Base-by-base conservation (phyloP, 2,113 vertebrate species). In the Hydrochoerus hydrochaeris region DNA sequence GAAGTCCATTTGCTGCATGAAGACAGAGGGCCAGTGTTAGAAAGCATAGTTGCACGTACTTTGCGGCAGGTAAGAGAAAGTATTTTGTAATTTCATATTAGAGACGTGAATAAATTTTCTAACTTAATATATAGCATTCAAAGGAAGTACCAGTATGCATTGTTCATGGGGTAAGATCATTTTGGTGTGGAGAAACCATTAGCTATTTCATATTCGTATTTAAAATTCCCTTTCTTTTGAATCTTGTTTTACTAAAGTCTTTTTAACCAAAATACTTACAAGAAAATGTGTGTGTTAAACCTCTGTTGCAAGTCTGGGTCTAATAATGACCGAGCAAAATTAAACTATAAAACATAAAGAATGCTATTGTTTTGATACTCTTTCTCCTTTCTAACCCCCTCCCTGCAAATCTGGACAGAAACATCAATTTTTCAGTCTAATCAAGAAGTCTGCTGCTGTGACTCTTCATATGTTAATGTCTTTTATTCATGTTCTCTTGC, bases 1-100 rank as follows among this genome's bases (percentile, higher is more conserved):
- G 99, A 99, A 98, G 99, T 99, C 89, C 99, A 99, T 95, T 98
- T 99, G 7, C 98, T 99, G 9, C 99, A 99, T 98, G 99, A 99
- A 98, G 99, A 99, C 88, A 98, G 99, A 98, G 99, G 99, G 62
- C 99, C 99, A 0, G 99, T 99, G 0, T 98, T 99, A n/a, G 99
- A 99, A 98, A 99, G 99, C 95, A 99, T 99, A 97, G 99, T 99
- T 95, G 99, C 99, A 88, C 98, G 99, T 83, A 99, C 99, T 67
- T 99, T 99, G 95, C 98, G 99, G 83, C 99, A 99, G 99, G 99
- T 99, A 91, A 98, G 98, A 91, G 26, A 0, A 32, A 84, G 24
- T 82, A 62, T 35, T 67, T 54, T 65, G 38, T 58, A 77, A 89
- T 7, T 49, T 88, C n/a, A 28, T 94, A 86, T 88, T 96, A 32